Conservation (phyloP, 1,140 invertebrate species). For the Trichonephila inaurata region DNA sequence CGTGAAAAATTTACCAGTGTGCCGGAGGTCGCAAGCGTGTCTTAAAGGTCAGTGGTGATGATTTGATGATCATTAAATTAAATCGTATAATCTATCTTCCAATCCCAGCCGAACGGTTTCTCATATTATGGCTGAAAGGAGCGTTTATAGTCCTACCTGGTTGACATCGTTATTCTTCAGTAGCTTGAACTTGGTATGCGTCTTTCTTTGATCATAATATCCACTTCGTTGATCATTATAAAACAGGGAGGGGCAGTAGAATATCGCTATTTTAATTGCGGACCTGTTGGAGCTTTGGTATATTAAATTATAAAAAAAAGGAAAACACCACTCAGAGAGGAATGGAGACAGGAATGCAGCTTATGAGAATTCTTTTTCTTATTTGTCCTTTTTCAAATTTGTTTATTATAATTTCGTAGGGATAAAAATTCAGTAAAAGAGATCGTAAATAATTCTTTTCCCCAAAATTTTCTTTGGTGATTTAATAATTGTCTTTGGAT, state of each 20-base stretch:
- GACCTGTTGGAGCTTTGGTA: neutral
- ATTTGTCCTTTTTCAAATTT: neutral
- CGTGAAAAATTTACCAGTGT: slow-evolving; percentile 67
- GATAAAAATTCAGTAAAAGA: too few relatives aligned
- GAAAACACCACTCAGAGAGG: neutral
- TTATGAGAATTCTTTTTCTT: neutral
- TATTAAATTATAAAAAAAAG: neutral
- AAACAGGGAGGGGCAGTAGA: slow-evolving; percentile 43
- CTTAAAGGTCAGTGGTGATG: slow-evolving; percentile 66
- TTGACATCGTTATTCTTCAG: slow-evolving; percentile 48
- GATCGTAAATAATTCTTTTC: too few relatives aligned
- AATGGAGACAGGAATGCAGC: slow-evolving; percentile 25
- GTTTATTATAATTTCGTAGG: neutral
- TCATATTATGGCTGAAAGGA: slow-evolving; percentile 60
- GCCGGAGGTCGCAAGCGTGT: slow-evolving; percentile 61
- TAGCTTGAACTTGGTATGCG: slow-evolving; percentile 26
- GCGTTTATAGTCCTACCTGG: slow-evolving; percentile 10
- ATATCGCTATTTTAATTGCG: slow-evolving; percentile 44
- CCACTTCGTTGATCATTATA: slow-evolving; percentile 51
- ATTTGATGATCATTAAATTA: slow-evolving; percentile 73
- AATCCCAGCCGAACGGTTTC: slow-evolving; percentile 45
- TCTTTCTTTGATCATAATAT: slow-evolving; percentile 34
- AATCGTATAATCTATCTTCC: slow-evolving; percentile 65
- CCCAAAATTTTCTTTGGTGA: too few relatives aligned
- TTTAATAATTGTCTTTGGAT: too few relatives aligned